Percentiles rank a stretch among this genome's conserved stretches.
phyloP scores from a whole-genome alignment of 2,797 vertebrate species.

The Myotis daubentonii region DNA sequence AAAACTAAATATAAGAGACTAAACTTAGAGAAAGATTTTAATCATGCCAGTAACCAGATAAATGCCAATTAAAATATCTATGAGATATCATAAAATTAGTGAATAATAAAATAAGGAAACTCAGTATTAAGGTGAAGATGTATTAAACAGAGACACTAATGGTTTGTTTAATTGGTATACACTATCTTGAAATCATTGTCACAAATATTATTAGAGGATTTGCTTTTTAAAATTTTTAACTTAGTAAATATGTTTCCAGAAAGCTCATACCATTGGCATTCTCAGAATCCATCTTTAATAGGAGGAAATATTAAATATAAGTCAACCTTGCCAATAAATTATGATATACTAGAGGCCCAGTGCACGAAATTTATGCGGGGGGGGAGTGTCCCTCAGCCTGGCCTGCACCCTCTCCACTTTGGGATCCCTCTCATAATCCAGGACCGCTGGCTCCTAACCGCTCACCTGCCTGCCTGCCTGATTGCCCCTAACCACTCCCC shows the following conservation, averaged over 20 bases:
- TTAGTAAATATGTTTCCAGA: slow-evolving; percentile 20
- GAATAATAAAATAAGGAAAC: slow-evolving; percentile 32
- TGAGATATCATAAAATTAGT: not conserved
- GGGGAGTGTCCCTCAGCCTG: too few species aligned
- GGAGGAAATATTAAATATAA: not conserved
- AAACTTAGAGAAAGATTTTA: slow-evolving; percentile 18
- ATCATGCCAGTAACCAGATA: not conserved
- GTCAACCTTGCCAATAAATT: not conserved
- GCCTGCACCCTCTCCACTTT: too few species aligned
- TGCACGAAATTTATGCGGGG: too few species aligned
- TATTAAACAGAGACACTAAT: not conserved
- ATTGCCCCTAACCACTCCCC: too few species aligned
- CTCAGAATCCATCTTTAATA: not conserved
- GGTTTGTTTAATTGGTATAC: not conserved
- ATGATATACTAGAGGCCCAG: not conserved
- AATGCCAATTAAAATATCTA: not conserved
- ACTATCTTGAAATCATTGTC: not conserved
- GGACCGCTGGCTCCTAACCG: too few species aligned
- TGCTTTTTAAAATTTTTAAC: not conserved
- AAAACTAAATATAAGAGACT: not conserved
- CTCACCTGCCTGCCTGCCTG: too few species aligned
- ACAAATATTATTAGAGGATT: not conserved
- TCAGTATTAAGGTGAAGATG: not conserved
- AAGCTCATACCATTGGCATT: not conserved
- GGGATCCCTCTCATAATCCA: too few species aligned